Evolutionary conservation across 2,888 invertebrate species (phyloP), one percentile per base, ranked within the genome.

Genomic region (Steinernema hermaphroditum): DNA sequence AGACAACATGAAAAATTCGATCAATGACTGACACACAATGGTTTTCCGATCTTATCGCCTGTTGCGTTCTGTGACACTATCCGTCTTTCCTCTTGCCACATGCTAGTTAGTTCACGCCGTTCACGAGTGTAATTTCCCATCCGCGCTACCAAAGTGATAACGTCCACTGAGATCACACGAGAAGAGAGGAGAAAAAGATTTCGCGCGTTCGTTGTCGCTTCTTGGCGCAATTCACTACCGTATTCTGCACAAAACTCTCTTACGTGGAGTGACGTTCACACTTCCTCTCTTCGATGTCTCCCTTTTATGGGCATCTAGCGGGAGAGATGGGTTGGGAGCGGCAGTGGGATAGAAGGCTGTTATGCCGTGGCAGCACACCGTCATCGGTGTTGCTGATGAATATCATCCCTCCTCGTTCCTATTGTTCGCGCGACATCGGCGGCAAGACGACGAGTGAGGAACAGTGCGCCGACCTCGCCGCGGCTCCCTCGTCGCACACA

Each of bases 401-500:
- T 62, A 62, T 62, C 62, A 32, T 34, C 14, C n/a, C 27, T 34
- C 32, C 14, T 32, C 62, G 12, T 12, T 37, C 37, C 37, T 16
- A 32, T 62, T 62, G 62, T 62, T 62, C 62, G 62, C 29, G 62
- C 62, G 12, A 16, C n/a, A 46, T 4, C 27, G 27, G 54, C 12
- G 29, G 32, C 62, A 62, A 62, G 62, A 62, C 62, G 62, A 37
- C 37, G 37, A 27, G 6, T 14, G 62, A 29, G 62, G 32, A 32
- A 62, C 62, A 32, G 62, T 62, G 62, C 62, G 62, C 62, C 62
- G 32, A 62, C 62, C 62, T 62, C 62, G 29, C n/a, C 62, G n/a
- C 54, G 24, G 9, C 50, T 22, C 1, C 50, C 24, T 50, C 50
- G n/a, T n/a, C n/a, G n/a, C 50, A 22, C 50, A 50, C 24, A 24